phyloP scores from a whole-genome alignment of 2,888 invertebrate species.

The Craniophora ligustri region DNA sequence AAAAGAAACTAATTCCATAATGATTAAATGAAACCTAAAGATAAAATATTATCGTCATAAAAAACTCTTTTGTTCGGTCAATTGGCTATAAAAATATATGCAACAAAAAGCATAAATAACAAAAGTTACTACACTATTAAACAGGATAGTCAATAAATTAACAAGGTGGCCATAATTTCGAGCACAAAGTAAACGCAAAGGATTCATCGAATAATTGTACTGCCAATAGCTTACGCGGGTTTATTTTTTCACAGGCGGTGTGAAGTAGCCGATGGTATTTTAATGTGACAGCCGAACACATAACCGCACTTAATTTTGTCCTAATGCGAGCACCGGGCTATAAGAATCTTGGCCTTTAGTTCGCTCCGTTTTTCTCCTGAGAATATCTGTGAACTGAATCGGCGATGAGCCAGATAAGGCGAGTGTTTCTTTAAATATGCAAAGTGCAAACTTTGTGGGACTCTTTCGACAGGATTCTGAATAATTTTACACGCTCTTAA shows the following conservation, averaged over 20 bases:
- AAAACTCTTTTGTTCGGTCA: conserved; percentile 7
- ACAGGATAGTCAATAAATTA: conserved; percentile 63
- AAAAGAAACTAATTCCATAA: background rate
- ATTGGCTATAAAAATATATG: conserved; percentile 28
- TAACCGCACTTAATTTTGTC: conserved; percentile 88
- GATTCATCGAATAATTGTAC: conserved; percentile 81
- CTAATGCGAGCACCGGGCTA: conserved; percentile 80
- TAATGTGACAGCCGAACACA: conserved; percentile 86
- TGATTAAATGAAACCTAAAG: conserved; percentile 4
- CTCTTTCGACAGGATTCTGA: conserved; percentile 83
- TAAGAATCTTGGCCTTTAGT: conserved; percentile 75
- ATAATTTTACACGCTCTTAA: conserved; percentile 87
- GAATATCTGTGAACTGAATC: conserved; percentile 84
- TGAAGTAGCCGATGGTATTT: conserved; percentile 83
- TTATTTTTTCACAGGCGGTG: conserved; percentile 75
- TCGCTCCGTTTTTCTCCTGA: conserved; percentile 75
- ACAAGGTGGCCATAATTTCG: conserved; percentile 57
- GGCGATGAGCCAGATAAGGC: conserved; percentile 85
- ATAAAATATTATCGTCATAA: conserved; percentile 15
- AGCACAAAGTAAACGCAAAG: conserved; percentile 66
- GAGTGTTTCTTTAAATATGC: conserved; percentile 86
- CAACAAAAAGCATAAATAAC: conserved; percentile 26
- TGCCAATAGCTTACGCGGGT: conserved; percentile 72
- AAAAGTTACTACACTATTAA: conserved; percentile 34
- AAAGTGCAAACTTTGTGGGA: conserved; percentile 84